Percentiles rank a stretch among this genome's conserved stretches.
phyloP scores from a whole-genome alignment of 2,113 vertebrate species.

The Regulus satrapa region DNA sequence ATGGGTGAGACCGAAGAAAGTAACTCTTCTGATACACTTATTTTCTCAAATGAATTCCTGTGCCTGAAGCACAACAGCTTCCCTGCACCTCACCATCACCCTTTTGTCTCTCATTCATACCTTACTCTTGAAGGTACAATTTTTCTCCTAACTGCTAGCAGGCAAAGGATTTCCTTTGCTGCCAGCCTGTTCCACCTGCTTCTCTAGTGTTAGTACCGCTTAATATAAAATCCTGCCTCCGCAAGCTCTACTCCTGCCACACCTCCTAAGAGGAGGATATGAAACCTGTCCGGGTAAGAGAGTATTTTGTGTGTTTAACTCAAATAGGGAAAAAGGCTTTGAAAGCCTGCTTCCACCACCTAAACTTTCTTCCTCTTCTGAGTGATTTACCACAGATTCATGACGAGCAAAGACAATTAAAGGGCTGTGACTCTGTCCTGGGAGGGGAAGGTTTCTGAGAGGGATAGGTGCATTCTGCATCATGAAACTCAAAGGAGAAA shows the following conservation, averaged over 20 bases:
- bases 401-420: background rate
- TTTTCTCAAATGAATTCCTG: background rate
- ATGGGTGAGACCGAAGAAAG: background rate
- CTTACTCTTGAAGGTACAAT: background rate
- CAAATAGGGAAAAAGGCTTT: background rate
- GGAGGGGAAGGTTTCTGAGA: background rate
- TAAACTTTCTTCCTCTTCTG: background rate
- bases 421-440: background rate
- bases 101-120: background rate
- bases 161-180: background rate
- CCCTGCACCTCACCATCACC: background rate
- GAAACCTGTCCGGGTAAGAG: background rate
- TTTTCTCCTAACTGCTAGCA: background rate
- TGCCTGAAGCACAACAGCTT: background rate
- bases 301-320: background rate
- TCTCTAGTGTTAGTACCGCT: background rate
- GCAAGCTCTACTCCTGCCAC: background rate
- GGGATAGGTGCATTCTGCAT: rapidly evolving
- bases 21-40: background rate
- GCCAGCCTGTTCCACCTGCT: background rate
- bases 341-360: background rate
- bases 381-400: background rate
- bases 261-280: background rate
- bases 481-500: background rate
- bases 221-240: background rate